Evolutionary conservation across 2,888 invertebrate species (phyloP), one percentile per base, ranked within the genome.

Genomic region (Phragmatobia fuliginosa): DNA sequence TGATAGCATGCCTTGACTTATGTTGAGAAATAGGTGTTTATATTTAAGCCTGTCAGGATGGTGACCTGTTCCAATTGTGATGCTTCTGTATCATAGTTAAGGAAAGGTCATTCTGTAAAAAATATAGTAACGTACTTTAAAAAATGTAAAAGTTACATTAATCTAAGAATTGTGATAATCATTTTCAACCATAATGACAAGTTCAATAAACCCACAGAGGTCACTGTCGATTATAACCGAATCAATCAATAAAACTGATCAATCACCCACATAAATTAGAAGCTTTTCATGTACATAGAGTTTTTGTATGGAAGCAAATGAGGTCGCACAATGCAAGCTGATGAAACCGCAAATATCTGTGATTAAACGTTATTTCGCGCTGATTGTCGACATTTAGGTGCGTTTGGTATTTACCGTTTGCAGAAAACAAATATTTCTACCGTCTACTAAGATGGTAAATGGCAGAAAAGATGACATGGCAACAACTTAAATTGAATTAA

Each of bases 291-390:
- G 25, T 28, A 60, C n/a, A 31, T 36, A 8, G 2, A 68, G 32
- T 68, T 68, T 68, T 68, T 68, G 63, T 33, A 25, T 11, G 25
- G 25, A 41, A 63, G 31, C 4, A 58, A 68, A 58, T 68, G 45
- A 68, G 32, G 33, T 38, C 56, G 32, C 38, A 56, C 67, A 41
- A 58, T 62, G 56, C 28, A 25, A 56, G 6, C 56, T 56, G 16
- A 59, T 38, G 14, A 18, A 63, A 68, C 62, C 68, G 63, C 62
- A 58, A 62, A 45, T 6, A 18, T 61, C 41, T 52, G 32, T 38
- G 21, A 14, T 8, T n/a, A 10, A 56, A 16, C 56, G 56, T 56
- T 56, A 56, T 28, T 28, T 56, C 25, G 56, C 56, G 16, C 14
- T 16, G 28, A 56, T 56, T 56, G 25, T 52, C 25, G 25, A 25